Evolutionary conservation across 1,140 invertebrate genomes (phyloP), one percentile per base, ranked within the genome.

Genomic region (Agrypnia vestita): DNA sequence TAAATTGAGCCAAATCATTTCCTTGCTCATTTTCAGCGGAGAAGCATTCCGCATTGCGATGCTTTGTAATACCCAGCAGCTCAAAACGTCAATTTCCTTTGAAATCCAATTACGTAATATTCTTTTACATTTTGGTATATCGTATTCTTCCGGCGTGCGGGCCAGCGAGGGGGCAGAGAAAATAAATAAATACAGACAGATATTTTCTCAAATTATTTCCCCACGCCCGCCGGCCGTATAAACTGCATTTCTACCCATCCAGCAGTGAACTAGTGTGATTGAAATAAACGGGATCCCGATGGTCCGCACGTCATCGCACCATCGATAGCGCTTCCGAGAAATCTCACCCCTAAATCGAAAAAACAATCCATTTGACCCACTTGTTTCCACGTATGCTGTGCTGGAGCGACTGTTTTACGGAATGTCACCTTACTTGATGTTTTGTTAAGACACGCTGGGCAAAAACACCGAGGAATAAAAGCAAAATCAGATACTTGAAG

Each of bases 201-300:
- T 82, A 79, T 80, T 71, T 67, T 80, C 74, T 80, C 67, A 51
- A 80, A 82, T 80, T 82, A 82, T 82, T 82, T 82, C 72, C 78
- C 79, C 67, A 49, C 55, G 56, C 55, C 79, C 55, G 19, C 44
- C 19, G 72, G 79, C 71, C 17, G 62, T 56, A 80, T 83, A 80
- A 80, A 80, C 79, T 83, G 78, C 82, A 83, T 80, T 79, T 75
- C 82, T 76, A 80, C 79, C 61, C 80, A 80, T 72, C 76, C 67
- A 72, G 71, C 78, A 61, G 64, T 79, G 62, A 75, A 83, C 82
- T 62, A 80, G 59, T 83, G 76, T 80, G 81, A 82, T 82, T 82
- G 78, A 80, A 82, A 80, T 82, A 74, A 75, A 53, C 69, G 53
- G 44, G 13, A 62, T 71, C 15, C 19, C 17, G 56, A n/a, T n/a